Conservation (phyloP, 2,797 vertebrate species). For the Gastrophryne carolinensis region DNA sequence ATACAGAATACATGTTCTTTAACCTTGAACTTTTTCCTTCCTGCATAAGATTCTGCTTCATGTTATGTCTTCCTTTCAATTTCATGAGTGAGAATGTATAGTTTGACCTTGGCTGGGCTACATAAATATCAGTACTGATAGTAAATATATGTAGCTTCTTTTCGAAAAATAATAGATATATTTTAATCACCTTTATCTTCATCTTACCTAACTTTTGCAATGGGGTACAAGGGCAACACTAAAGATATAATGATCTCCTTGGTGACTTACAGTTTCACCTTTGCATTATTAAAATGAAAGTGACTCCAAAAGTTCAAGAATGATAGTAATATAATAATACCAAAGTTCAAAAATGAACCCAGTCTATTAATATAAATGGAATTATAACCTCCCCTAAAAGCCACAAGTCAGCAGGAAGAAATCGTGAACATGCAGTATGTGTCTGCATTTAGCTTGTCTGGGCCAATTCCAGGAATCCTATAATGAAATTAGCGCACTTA, state of each 20-base stretch:
- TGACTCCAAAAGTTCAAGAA: conserved; percentile 31
- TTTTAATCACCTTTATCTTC: conserved; percentile 18
- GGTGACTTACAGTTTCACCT: conserved; percentile 26
- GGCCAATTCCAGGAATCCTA: not conserved
- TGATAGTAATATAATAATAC: conserved; percentile 16
- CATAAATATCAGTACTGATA: conserved; percentile 4
- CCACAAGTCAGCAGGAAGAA: not conserved
- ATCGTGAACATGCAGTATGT: not conserved
- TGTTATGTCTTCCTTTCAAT: not conserved
- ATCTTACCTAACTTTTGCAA: not conserved
- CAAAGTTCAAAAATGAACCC: not conserved
- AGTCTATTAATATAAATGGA: conserved; percentile 20
- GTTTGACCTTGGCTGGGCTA: conserved; percentile 6
- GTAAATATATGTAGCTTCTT: no score
- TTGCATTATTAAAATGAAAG: conserved; percentile 20
- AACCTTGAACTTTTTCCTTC: not conserved
- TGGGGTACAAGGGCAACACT: not conserved
- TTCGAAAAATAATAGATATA: not conserved
- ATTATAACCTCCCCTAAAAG: conserved; percentile 10
- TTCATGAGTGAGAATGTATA: not conserved
- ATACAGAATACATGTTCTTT: conserved; percentile 18
- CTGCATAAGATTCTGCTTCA: not conserved
- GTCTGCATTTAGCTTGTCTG: not conserved
- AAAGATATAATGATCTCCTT: conserved; percentile 17
- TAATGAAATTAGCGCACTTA: not conserved